These are phyloP conservation scores for Plectrocnemia conspersa DNA, from an alignment of 1,140 invertebrate genomes.

Conservation along the genomic window DNA sequence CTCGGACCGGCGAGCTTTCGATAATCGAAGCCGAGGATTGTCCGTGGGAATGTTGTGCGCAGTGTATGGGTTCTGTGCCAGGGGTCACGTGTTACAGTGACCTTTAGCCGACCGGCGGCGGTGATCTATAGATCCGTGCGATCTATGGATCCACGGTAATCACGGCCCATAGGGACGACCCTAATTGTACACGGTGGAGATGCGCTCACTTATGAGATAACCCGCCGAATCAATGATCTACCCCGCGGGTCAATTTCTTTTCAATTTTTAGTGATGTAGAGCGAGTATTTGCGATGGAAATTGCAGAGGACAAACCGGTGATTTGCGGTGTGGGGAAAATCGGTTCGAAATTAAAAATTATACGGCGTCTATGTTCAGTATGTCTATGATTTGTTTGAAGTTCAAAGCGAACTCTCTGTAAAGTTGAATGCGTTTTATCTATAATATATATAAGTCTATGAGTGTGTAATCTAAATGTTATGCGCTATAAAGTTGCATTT, in stretches of 20 bases:
- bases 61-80: conserved; percentile 21
- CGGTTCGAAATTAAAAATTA: not conserved
- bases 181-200: conserved; percentile 8
- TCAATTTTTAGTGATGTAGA: too few species aligned
- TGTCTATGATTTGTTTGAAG: too few species aligned
- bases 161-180: not conserved
- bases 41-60: conserved; percentile 32
- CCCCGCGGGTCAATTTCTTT: too few species aligned
- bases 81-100: conserved; percentile 34
- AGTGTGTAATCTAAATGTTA: too few species aligned
- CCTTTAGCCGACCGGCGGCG: conserved; percentile 12
- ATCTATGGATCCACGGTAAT: conserved; percentile 16
- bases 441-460: too few species aligned
- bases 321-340: not conserved
- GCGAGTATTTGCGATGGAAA: too few species aligned
- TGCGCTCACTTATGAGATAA: not conserved
- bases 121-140: conserved; percentile 11
- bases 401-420: too few species aligned
- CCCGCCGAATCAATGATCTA: too few species aligned
- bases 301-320: not conserved
- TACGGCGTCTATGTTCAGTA: not conserved
- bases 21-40: conserved; percentile 28
- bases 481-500: too few species aligned
- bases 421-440: too few species aligned
- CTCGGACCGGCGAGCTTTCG: conserved; percentile 8